Conservation (phyloP, 2,113 vertebrate species). For the Gobiocypris rarus region DNA sequence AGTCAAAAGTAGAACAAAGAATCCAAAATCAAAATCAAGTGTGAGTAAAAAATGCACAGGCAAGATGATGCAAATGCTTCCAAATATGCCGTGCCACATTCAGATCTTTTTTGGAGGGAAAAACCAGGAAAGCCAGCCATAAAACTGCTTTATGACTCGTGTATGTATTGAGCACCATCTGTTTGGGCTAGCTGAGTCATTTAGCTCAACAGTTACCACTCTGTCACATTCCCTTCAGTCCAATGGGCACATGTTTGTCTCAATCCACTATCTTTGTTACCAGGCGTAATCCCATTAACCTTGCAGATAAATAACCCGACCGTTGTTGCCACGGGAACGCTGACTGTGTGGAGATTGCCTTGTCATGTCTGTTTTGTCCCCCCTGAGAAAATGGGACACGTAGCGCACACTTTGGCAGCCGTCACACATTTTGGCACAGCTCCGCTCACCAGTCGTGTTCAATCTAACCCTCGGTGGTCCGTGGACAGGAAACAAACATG, state of each 20-base stretch:
- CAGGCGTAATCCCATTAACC: conserved; percentile 80
- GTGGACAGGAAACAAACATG: conserved; percentile 62
- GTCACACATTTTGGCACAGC: conserved; percentile 70
- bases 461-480: conserved; percentile 69
- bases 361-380: conserved; percentile 81
- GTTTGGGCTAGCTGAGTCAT: conserved; percentile 50
- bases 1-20: background rate
- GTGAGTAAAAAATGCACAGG: background rate
- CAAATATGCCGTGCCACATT: conserved; percentile 10
- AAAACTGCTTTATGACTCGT: conserved; percentile 36
- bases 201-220: conserved; percentile 55
- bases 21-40: background rate
- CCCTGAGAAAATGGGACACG: conserved; percentile 69
- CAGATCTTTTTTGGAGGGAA: conserved; percentile 5
- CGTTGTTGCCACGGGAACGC: conserved; percentile 74
- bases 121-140: conserved; percentile 21
- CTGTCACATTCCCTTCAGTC: conserved; percentile 70
- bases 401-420: conserved; percentile 71
- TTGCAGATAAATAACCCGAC: conserved; percentile 76
- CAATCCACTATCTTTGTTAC: conserved; percentile 74
- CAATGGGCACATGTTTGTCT: conserved; percentile 78
- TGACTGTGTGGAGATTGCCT: conserved; percentile 79
- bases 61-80: conserved; percentile 8
- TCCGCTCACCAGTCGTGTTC: conserved; percentile 60
- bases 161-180: conserved; percentile 49